Percentiles rank a stretch among this genome's conserved stretches.
Conservation (phyloP, 2,797 vertebrate species). For the Antrozous pallidus region DNA sequence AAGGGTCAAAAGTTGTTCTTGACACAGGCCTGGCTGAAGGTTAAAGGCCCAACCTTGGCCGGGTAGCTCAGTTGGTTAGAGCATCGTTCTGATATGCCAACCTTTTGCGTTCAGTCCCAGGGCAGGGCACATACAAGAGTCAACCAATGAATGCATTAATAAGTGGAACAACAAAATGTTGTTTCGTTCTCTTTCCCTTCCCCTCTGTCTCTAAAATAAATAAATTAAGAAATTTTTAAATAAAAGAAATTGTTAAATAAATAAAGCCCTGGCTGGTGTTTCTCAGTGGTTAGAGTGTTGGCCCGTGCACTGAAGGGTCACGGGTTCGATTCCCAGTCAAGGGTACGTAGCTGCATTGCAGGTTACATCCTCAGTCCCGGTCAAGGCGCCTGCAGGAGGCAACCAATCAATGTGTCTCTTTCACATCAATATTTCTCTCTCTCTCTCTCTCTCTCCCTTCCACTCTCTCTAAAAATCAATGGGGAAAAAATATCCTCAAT, state of each 20-base stretch:
- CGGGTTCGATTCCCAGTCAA: too few relatives aligned
- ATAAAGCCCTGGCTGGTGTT: too few relatives aligned
- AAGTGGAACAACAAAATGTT: neutral
- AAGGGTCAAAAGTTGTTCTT: neutral
- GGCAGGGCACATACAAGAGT: neutral
- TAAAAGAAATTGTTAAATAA: too few relatives aligned
- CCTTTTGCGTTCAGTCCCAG: neutral
- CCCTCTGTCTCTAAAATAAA: too few relatives aligned
- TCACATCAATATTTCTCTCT: neutral
- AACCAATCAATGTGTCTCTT: too few relatives aligned
- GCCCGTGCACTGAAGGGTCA: too few relatives aligned
- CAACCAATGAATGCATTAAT: neutral
- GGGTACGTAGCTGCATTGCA: too few relatives aligned
- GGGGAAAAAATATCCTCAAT: neutral
- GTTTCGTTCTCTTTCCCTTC: too few relatives aligned
- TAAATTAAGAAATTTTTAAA: too few relatives aligned
- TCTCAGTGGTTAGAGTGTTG: too few relatives aligned
- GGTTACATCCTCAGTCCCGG: too few relatives aligned
- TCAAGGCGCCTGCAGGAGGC: too few relatives aligned
- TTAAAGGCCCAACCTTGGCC: neutral
- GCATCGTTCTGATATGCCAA: neutral
- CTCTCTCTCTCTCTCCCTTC: neutral
- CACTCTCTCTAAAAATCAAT: neutral
- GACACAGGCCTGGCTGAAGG: neutral
- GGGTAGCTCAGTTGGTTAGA: neutral